Base-by-base conservation (phyloP, 1,140 invertebrate species). In the Aphis gossypii region DNA sequence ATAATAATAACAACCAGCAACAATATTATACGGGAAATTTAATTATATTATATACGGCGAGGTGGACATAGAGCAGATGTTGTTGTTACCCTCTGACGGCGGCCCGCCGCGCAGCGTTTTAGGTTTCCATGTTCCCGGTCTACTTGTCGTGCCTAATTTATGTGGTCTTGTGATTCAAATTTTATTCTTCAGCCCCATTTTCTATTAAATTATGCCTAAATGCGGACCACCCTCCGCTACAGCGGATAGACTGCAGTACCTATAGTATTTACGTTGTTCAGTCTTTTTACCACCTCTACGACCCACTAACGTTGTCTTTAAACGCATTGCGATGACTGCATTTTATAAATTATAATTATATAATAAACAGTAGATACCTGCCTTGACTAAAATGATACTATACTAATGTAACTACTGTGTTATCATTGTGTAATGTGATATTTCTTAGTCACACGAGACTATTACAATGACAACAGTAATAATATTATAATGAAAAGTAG, bases 41-140 rank as follows among this genome's bases (percentile, higher is more conserved):
- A 60, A 90, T 90, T 90, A 60, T 56, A 35, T 38, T 56, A 46
- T 56, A 46, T 38, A 90, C 54, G 87, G n/a, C 23, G 88, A 41
- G 88, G 88, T 41, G 88, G 88, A 60, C 88, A 56, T 9, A 30
- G 88, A 90, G 88, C 88, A 90, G 88, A 90, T 90, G 88, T 88
- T 48, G 60, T n/a, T n/a, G 60, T n/a, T 76, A n/a, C 60, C 60
- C 60, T 76, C 60, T 76, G 60, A 68, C 60, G 60, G 60, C 60
- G 60, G 60, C 60, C n/a, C 48, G 86, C 46, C 86, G 86, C 84
- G 25, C 60, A 76, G 23, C 41, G 23, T 46, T 86, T 86, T 51
- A 9, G 5, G 87, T 88, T 46, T n/a, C 44, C 60, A 20, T 48
- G 9, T 84, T 18, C 23, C 48, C 54, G 20, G 87, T 48, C 87